These are phyloP conservation scores for Cygnus atratus DNA, from an alignment of 2,113 vertebrate genomes.

Conservation along the genomic window DNA sequence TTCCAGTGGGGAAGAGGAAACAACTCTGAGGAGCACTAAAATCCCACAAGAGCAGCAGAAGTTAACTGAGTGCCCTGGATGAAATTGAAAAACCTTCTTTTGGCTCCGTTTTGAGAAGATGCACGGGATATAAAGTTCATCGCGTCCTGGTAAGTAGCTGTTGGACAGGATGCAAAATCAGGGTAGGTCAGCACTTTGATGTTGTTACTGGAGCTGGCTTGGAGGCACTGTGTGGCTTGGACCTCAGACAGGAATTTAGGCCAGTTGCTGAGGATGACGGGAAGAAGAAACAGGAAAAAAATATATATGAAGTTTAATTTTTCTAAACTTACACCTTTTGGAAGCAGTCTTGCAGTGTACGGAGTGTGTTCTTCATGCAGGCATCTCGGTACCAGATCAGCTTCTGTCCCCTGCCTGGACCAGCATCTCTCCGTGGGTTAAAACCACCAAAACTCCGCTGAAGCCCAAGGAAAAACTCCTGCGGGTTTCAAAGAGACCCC, in stretches of 20 bases:
- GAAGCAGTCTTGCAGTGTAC: fast-evolving
- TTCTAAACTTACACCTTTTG: background rate
- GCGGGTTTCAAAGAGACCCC: background rate
- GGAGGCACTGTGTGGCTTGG: background rate
- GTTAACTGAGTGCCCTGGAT: background rate
- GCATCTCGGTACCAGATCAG: fast-evolving
- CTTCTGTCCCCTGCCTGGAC: background rate
- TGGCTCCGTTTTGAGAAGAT: slow-evolving; percentile 5
- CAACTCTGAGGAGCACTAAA: background rate
- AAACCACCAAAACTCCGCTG: background rate
- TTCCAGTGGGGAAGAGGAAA: background rate
- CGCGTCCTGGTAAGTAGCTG: slow-evolving; percentile 5
- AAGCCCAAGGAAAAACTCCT: background rate
- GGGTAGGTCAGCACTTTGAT: slow-evolving; percentile 41
- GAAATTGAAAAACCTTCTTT: background rate
- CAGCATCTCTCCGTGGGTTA: background rate
- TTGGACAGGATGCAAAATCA: background rate
- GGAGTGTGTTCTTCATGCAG: fast-evolving
- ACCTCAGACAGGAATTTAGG: background rate
- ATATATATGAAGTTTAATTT: background rate
- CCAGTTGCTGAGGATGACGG: background rate
- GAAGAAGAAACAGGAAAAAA: background rate
- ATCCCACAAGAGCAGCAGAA: background rate
- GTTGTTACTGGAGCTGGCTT: slow-evolving; percentile 2
- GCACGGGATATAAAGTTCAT: slow-evolving; percentile 11